Base-by-base conservation (phyloP, 2,113 vertebrate genomes). In the Dendrocopos noguchii region DNA sequence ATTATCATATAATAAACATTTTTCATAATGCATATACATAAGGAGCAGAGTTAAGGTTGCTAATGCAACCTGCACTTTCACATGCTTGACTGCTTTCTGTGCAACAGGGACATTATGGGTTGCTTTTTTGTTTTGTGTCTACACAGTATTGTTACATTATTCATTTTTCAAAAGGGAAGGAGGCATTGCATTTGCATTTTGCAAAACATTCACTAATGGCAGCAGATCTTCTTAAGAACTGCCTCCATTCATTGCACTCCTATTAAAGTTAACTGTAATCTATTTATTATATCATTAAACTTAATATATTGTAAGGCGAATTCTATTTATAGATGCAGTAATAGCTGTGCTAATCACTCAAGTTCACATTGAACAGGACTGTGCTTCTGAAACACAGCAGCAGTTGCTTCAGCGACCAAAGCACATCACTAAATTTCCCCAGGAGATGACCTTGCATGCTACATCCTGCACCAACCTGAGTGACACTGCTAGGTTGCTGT, bases 221-320 rank as follows among this genome's bases (percentile, higher is more conserved):
- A 88, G 83, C 64, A 91, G 64, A 72, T 84, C 90, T 90, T 91
- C 77, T 2, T 81, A 76, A 92, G 83, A 93, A 84, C 90, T 64
- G 0, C 87, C 91, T 95, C 56, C 82, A 78, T 93, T 96, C 93
- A 96, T 80, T 94, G 91, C 91, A 27, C 59, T 87, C 55, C 73
- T 88, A 95, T 94, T 96, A 95, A 94, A 95, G 78, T 95, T 97
- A 94, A 95, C 90, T 79, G 78, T 94, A 93, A 95, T 94, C 88
- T 97, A 92, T 95, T 95, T 96, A 95, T 96, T 96, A 74, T 92
- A 94, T 93, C 81, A 95, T 97, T 97, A 95, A 95, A 94, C 85
- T 90, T 87, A 95, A 95, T 91, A 93, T 86, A 95, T 93, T 95
- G 74, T 84, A 89, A 91, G 82, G 93, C 74, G 53, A 95, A 83